phyloP scores from a whole-genome alignment of 2,888 invertebrate species.

The Rhyacophila evoluta region DNA sequence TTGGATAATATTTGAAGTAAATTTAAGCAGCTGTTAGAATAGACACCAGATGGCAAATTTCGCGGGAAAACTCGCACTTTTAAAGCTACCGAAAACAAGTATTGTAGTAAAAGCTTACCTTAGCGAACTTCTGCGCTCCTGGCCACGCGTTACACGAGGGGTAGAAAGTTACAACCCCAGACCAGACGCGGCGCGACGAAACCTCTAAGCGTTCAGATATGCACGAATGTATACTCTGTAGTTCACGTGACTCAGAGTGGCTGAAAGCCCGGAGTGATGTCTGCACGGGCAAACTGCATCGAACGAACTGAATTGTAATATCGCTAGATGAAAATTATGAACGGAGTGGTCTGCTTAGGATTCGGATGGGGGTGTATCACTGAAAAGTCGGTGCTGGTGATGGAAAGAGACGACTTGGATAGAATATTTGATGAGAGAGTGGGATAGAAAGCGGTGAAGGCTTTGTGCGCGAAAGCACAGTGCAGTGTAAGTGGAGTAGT shows the following conservation, averaged over 20 bases:
- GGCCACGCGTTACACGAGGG: slow-evolving; percentile 69
- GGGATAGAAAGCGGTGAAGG: slow-evolving; percentile 25
- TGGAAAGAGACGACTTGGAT: slow-evolving; percentile 60
- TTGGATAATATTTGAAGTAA: too few relatives aligned
- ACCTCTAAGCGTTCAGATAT: slow-evolving; percentile 62
- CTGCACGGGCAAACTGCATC: slow-evolving; percentile 44
- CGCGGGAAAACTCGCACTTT: slow-evolving; percentile 34
- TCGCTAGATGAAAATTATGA: slow-evolving; percentile 50
- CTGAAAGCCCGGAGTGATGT: slow-evolving; percentile 10
- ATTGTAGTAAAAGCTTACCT: slow-evolving; percentile 33
- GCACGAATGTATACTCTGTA: slow-evolving; percentile 55
- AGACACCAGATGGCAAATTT: not conserved
- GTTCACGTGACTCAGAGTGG: not conserved
- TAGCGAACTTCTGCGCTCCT: slow-evolving; percentile 61
- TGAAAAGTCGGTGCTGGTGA: slow-evolving; percentile 60
- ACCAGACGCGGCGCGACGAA: slow-evolving; percentile 57
- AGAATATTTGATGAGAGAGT: slow-evolving; percentile 56
- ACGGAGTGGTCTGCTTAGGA: slow-evolving; percentile 55
- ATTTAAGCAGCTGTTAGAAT: not conserved
- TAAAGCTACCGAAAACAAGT: not conserved
- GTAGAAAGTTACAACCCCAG: slow-evolving; percentile 60
- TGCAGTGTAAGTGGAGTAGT: slow-evolving; percentile 14
- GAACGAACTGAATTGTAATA: slow-evolving; percentile 42
- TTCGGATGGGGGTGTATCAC: slow-evolving; percentile 57
- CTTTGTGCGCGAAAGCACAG: not conserved